Evolutionary conservation across 2,888 invertebrate species (phyloP).

Genomic region (Ecdyonurus torrentis): DNA sequence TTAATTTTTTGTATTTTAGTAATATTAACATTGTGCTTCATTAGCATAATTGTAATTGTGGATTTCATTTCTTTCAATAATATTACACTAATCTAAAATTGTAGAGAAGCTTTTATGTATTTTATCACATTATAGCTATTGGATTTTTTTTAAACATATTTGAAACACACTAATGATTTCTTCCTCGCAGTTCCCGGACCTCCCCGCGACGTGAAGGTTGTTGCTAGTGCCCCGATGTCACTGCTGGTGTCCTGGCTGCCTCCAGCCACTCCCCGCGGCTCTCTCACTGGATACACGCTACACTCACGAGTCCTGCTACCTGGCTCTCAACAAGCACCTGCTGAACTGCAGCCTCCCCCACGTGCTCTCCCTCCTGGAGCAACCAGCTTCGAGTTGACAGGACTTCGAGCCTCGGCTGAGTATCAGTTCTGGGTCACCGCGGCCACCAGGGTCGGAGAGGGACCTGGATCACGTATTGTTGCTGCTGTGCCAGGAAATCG

Average conservation of each 20-base stretch:
- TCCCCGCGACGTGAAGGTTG: slow-evolving; percentile 63
- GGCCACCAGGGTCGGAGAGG: slow-evolving; percentile 59
- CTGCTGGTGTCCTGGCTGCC: slow-evolving; percentile 62
- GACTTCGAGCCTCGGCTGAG: slow-evolving; percentile 47
- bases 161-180: too few species aligned
- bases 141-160: too few species aligned
- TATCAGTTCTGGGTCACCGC: slow-evolving; percentile 69
- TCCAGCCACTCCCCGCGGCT: slow-evolving; percentile 6
- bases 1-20: too few species aligned
- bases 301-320: neutral
- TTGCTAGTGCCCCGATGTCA: slow-evolving; percentile 54
- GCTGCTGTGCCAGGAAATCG: slow-evolving; percentile 46
- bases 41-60: too few species aligned
- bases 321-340: neutral
- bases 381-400: slow-evolving; percentile 46
- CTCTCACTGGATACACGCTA: slow-evolving; percentile 8
- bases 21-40: too few species aligned
- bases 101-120: too few species aligned
- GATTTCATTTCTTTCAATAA: too few species aligned
- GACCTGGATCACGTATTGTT: slow-evolving; percentile 50
- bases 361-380: slow-evolving; percentile 44
- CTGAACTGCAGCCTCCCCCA: slow-evolving; percentile 7
- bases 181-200: slow-evolving; percentile 56
- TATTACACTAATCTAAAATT: too few species aligned
- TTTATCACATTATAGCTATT: too few species aligned